These are phyloP conservation scores for Alosa alosa DNA, from an alignment of 2,113 vertebrate genomes.

Conservation along the genomic window DNA sequence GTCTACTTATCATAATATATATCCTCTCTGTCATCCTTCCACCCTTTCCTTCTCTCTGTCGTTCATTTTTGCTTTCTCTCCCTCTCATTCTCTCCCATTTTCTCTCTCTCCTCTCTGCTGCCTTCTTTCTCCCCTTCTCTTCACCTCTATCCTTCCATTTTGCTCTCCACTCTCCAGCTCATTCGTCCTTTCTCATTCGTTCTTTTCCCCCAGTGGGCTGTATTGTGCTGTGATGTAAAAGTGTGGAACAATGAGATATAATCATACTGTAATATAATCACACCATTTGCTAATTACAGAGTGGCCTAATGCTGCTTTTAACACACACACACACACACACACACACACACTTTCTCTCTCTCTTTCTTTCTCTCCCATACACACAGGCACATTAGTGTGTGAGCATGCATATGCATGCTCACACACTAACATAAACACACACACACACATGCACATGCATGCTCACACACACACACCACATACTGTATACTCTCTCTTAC, in stretches of 20 bases:
- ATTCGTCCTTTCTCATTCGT: not conserved
- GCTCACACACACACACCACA: not conserved
- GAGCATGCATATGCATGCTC: not conserved
- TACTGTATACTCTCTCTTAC: not conserved
- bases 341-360: not conserved
- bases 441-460: not conserved
- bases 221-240: not conserved
- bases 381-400: not conserved
- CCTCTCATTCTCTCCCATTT: not conserved
- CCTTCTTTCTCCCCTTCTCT: not conserved
- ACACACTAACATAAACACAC: not conserved
- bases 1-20: no score
- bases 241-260: not conserved
- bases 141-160: not conserved
- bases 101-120: not conserved
- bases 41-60: not conserved
- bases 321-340: not conserved
- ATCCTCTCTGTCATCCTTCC: not conserved
- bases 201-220: not conserved
- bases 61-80: not conserved
- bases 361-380: not conserved
- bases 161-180: no score
- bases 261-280: not conserved
- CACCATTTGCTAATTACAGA: conserved; percentile 10
- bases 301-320: not conserved